phyloP scores from a whole-genome alignment of 2,797 vertebrate genomes.

The Danio choprae region DNA sequence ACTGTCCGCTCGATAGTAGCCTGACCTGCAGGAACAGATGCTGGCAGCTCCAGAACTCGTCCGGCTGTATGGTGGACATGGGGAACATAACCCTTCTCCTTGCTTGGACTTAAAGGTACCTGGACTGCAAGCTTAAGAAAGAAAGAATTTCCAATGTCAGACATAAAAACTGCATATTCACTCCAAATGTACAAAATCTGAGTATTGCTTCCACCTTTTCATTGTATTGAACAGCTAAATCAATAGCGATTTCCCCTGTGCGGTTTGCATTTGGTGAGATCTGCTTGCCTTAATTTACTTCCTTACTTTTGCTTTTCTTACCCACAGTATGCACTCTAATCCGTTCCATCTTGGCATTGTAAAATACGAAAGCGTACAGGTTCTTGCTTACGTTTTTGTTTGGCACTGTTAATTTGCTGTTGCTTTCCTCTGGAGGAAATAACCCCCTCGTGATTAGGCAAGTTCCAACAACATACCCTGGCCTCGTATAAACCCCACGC shows the following conservation, averaged over 20 bases:
- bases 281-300: slow-evolving; percentile 8
- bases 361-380: slow-evolving; percentile 5
- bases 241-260: slow-evolving; percentile 13
- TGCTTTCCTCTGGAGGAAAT: slow-evolving; percentile 39
- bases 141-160: not conserved
- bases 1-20: slow-evolving; percentile 91
- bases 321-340: slow-evolving; percentile 2
- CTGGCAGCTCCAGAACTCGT: slow-evolving; percentile 86
- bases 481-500: slow-evolving; percentile 34
- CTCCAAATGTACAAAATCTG: not conserved
- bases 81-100: slow-evolving; percentile 87
- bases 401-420: slow-evolving; percentile 30
- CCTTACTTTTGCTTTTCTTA: slow-evolving; percentile 11
- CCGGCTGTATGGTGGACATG: slow-evolving; percentile 91
- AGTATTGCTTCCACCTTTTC: not conserved
- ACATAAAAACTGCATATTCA: not conserved
- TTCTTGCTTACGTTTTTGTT: slow-evolving; percentile 41
- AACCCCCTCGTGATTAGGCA: slow-evolving; percentile 35
- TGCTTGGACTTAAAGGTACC: slow-evolving; percentile 96
- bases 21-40: slow-evolving; percentile 87
- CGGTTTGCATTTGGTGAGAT: slow-evolving; percentile 24
- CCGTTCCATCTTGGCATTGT: slow-evolving; percentile 36
- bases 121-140: slow-evolving; percentile 83
- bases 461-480: slow-evolving; percentile 40
- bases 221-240: slow-evolving; percentile 16